Conservation (phyloP, 1,140 invertebrate genomes). For the Armadillidium nasatum region DNA sequence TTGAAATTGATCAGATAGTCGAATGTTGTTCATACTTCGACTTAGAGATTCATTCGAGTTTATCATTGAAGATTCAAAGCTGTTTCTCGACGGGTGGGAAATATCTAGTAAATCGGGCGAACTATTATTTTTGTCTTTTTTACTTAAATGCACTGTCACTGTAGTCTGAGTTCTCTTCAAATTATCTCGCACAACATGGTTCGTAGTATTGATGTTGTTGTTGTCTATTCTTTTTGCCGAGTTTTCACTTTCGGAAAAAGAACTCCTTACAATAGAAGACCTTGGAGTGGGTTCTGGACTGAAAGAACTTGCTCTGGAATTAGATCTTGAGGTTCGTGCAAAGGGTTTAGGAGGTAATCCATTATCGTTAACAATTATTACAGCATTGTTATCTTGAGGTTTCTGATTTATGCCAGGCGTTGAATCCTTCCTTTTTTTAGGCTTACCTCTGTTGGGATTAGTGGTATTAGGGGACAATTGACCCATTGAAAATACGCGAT, state of each 20-base stretch:
- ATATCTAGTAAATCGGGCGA: not conserved
- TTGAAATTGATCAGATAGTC: not conserved
- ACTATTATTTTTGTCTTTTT: not conserved
- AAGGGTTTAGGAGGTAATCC: too few relatives aligned
- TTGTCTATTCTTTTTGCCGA: not conserved
- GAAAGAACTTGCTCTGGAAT: not conserved
- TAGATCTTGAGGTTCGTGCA: not conserved
- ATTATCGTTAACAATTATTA: not conserved
- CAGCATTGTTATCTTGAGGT: not conserved
- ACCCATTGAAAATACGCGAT: not conserved
- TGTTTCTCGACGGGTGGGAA: not conserved
- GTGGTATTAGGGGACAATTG: not conserved
- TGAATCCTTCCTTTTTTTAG: not conserved
- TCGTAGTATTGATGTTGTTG: too few relatives aligned
- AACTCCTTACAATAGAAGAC: not conserved
- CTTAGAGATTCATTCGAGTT: not conserved
- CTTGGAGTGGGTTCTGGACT: not conserved
- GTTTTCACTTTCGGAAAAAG: not conserved
- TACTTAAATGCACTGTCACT: not conserved
- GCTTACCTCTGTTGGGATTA: not conserved
- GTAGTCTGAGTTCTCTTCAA: not conserved
- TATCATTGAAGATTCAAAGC: not conserved
- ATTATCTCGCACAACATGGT: not conserved
- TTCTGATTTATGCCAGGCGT: not conserved
- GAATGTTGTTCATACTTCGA: not conserved